Percentiles rank a stretch among this genome's conserved stretches.
These are phyloP conservation scores for Cynopterus sphinx DNA, from an alignment of 2,797 vertebrate genomes.

Conservation along the genomic window DNA sequence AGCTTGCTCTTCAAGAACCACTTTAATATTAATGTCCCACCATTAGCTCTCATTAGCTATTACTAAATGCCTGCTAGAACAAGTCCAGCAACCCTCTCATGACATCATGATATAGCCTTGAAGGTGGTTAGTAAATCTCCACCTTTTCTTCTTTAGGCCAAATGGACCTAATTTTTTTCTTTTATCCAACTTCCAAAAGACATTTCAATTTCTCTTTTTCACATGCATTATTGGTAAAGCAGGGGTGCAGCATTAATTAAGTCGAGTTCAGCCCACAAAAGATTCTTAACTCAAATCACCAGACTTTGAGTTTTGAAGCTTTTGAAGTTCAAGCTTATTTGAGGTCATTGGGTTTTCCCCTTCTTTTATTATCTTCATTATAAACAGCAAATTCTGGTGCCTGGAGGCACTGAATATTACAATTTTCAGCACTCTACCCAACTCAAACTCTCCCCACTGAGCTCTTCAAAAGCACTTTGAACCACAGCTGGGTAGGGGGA, in stretches of 20 bases:
- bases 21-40: neutral
- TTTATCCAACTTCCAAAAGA: conserved; percentile 10
- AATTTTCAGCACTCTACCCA: neutral
- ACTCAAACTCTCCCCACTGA: neutral
- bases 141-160: neutral
- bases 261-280: conserved; percentile 45
- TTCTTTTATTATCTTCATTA: conserved; percentile 59
- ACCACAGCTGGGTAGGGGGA: neutral
- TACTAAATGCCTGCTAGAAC: neutral
- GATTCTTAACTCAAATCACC: conserved; percentile 59
- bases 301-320: conserved; percentile 42
- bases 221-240: conserved; percentile 38
- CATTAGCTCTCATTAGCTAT: neutral
- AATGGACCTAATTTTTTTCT: neutral
- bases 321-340: conserved; percentile 64
- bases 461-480: neutral
- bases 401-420: neutral
- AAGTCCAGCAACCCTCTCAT: neutral
- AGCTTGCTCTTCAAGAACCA: neutral
- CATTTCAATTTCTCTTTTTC: conserved; percentile 27
- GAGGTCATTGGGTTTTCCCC: conserved; percentile 71
- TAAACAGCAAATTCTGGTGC: neutral
- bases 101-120: neutral
- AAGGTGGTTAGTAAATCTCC: neutral
- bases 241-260: conserved; percentile 20